Base-by-base conservation (phyloP, 2,888 invertebrate species). In the Creontiades dilutus region DNA sequence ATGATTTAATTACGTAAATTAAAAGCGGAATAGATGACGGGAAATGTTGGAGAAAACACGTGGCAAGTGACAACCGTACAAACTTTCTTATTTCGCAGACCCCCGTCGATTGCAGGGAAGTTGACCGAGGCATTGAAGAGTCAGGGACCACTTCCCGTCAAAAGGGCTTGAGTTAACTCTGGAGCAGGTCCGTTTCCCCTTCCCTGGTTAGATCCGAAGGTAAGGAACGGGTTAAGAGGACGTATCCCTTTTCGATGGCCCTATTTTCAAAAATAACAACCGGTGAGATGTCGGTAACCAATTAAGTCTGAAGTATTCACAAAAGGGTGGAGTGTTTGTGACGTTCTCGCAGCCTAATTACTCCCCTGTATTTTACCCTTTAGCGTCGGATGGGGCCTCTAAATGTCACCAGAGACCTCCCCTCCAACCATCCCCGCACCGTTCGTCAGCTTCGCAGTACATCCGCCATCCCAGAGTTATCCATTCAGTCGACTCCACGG, bases 291-390 rank as follows among this genome's bases (percentile, higher is more conserved):
- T 88, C 88, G 89, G 85, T 89, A 90, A 90, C 90, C 90, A 90
- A 90, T 90, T 90, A 90, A 90, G 90, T 76, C 86, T 85, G 86
- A 90, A 90, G 86, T 86, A 55, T 78, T 85, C 90, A 90, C 90
- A 90, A 90, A 90, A 78, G 86, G 84, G 68, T 57, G 80, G 86
- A 82, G 68, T 89, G 89, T 68, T 55, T 19, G 84, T 89, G 89
- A 89, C 89, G 89, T 81, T 57, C 82, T 82, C 57, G n/a, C 82
- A 68, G 87, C 89, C 89, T 89, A 89, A 89, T 89, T 89, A 89
- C 82, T 89, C 76, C 28, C 86, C 14, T 47, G 27, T 87, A 23
- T 78, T 87, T 87, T 78, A 48, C 76, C 87, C 87, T 78, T 87
- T 87, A 57, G 46, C 37, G 13, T 16, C 78, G 13, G 78, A 61